phyloP scores from a whole-genome alignment of 1,140 invertebrate species.

The Apis mellifera region Amel_HAv3.1 CM009939.2:9743001-9743500 shows the following conservation, averaged over 20 bases:
- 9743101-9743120: slow-evolving; percentile 72
- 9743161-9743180: slow-evolving; percentile 51
- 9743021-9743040: slow-evolving; percentile 56
- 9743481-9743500: slow-evolving; percentile 93
- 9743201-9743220: slow-evolving; percentile 34
- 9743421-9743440: slow-evolving; percentile 87
- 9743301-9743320: background rate
- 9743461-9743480: slow-evolving; percentile 94
- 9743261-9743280: background rate
- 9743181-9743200: slow-evolving; percentile 40
- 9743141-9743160: slow-evolving; percentile 49
- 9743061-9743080: slow-evolving; percentile 71
- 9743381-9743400: slow-evolving; percentile 48
- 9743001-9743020: slow-evolving; percentile 55
- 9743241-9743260: background rate
- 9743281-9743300: background rate
- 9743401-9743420: slow-evolving; percentile 47
- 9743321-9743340: no score
- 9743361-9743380: slow-evolving; percentile 30
- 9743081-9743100: slow-evolving; percentile 69
- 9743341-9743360: no score
- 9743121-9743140: slow-evolving; percentile 54
- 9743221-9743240: background rate
- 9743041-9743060: slow-evolving; percentile 59
- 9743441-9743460: slow-evolving; percentile 98